phyloP scores from a whole-genome alignment of 1,140 invertebrate species.

The Drosophila melanica region DNA sequence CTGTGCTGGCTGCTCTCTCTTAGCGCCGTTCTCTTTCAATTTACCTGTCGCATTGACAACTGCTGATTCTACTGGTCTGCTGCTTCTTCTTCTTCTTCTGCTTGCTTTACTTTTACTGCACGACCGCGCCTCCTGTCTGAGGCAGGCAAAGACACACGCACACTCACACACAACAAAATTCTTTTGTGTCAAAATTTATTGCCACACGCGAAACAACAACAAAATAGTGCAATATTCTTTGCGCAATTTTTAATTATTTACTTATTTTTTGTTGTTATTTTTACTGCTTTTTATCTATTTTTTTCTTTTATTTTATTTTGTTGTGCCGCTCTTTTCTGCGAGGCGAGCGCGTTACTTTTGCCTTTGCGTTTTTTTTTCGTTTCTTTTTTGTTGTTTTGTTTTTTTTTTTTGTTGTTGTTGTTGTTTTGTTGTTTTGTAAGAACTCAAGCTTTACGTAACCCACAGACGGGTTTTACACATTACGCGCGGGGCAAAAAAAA shows the following conservation, averaged over 20 bases:
- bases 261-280: conserved; percentile 46
- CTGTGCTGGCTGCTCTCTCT: conserved; percentile 27
- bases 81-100: conserved; percentile 23
- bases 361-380: conserved; percentile 52
- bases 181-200: conserved; percentile 68
- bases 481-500: conserved; percentile 17
- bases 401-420: conserved; percentile 72
- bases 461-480: conserved; percentile 60
- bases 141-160: conserved; percentile 17
- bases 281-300: conserved; percentile 32
- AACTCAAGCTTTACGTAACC: conserved; percentile 79
- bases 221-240: conserved; percentile 60
- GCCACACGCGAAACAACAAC: conserved; percentile 71
- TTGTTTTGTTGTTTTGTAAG: conserved; percentile 70
- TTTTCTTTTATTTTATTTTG: conserved; percentile 34
- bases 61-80: conserved; percentile 26
- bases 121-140: conserved; percentile 70
- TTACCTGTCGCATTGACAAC: conserved; percentile 46
- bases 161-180: conserved; percentile 48
- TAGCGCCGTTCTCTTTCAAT: conserved; percentile 31
- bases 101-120: conserved; percentile 54
- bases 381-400: conserved; percentile 43
- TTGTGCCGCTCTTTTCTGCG: conserved; percentile 30
- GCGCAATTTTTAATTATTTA: conserved; percentile 55
- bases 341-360: conserved; percentile 67